phyloP scores from a whole-genome alignment of 92 coral and sea anemone species.

The Palythoa grandis region DNA sequence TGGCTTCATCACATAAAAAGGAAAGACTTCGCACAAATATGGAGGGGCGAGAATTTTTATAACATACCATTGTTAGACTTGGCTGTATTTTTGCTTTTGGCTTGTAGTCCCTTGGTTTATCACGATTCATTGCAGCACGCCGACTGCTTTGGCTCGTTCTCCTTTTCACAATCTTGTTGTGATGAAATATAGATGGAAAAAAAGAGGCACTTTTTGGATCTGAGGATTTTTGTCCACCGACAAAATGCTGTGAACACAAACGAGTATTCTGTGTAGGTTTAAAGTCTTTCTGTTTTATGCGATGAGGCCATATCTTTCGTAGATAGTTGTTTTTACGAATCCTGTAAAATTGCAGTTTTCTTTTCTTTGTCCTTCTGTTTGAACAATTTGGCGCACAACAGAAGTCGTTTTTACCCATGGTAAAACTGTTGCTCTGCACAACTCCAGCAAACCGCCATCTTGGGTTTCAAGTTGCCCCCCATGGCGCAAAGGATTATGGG shows the following conservation, averaged over 20 bases:
- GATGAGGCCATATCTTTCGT: slow-evolving; percentile 45
- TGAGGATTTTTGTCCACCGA: slow-evolving; percentile 39
- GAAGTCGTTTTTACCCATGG: too few relatives aligned
- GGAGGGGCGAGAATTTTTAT: too few relatives aligned
- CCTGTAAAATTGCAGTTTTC: too few relatives aligned
- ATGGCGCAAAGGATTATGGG: too few relatives aligned
- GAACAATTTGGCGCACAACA: too few relatives aligned
- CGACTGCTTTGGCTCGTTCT: background rate
- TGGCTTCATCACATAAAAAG: slow-evolving; percentile 47
- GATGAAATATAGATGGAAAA: background rate
- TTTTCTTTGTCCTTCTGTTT: too few relatives aligned
- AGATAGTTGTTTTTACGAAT: slow-evolving; percentile 14
- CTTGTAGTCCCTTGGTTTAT: background rate
- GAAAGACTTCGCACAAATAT: background rate
- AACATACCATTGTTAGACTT: background rate
- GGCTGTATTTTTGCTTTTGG: background rate
- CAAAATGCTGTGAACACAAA: slow-evolving; percentile 54
- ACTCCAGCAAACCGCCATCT: too few relatives aligned
- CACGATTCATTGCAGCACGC: background rate
- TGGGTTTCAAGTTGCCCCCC: too few relatives aligned
- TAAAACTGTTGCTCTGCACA: too few relatives aligned
- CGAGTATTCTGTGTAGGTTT: slow-evolving; percentile 41
- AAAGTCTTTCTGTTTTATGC: slow-evolving; percentile 29
- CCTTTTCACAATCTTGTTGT: background rate
- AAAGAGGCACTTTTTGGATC: slow-evolving; percentile 46